Conservation (phyloP, 2,113 vertebrate species). For the Ploceus nigricollis region DNA sequence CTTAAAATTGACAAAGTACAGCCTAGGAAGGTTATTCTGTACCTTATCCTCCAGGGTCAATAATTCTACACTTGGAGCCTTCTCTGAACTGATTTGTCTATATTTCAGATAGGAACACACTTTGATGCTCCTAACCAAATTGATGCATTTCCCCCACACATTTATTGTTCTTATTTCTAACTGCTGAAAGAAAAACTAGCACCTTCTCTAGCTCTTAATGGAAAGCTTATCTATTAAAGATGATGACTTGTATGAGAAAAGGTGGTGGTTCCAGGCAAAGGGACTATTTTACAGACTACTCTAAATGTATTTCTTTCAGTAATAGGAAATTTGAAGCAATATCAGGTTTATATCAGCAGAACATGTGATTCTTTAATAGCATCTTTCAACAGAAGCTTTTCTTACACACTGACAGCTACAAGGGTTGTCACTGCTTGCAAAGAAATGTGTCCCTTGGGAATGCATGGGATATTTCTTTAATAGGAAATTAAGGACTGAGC, state of each 20-base stretch:
- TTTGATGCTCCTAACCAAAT: constrained; percentile 39
- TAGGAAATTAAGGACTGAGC: not conserved
- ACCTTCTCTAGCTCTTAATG: not conserved
- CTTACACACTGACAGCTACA: not conserved
- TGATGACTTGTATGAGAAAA: not conserved
- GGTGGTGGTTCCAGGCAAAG: not conserved
- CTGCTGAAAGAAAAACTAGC: not conserved
- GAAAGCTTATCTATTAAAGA: constrained; percentile 38
- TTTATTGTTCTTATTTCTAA: constrained; percentile 33
- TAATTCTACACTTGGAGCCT: constrained; percentile 27
- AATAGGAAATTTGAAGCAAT: not conserved
- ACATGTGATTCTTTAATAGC: not conserved
- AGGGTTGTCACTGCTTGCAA: not conserved
- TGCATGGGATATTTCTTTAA: not conserved
- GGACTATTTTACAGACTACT: not conserved
- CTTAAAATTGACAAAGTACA: constrained; percentile 17
- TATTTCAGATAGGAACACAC: not conserved
- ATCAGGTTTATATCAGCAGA: not conserved
- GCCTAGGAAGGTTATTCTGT: not conserved
- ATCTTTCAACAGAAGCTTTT: not conserved
- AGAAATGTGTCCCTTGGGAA: not conserved
- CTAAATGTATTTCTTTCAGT: not conserved
- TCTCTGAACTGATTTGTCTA: not conserved
- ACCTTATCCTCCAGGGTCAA: constrained; percentile 13
- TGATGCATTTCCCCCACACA: not conserved